phyloP scores from a whole-genome alignment of 2,888 invertebrate genomes.

The Lasioglossum zephyrum region DNA sequence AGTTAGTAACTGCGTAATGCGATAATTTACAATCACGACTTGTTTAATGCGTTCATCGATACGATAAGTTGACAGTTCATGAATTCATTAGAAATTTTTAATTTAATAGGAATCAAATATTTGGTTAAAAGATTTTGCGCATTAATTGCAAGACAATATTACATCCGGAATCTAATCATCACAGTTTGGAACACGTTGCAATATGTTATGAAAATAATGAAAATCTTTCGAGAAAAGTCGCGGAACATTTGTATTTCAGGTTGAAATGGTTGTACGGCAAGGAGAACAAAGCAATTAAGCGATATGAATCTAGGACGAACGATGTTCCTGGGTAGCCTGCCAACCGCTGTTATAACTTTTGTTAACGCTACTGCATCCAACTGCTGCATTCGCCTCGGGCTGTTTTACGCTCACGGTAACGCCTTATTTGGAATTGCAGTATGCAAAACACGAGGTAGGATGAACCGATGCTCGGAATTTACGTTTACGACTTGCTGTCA shows the following conservation, averaged over 20 bases:
- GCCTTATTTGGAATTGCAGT: conserved; percentile 63
- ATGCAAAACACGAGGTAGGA: conserved; percentile 64
- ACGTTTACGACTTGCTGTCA: conserved; percentile 61
- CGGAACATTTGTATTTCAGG: conserved; percentile 25
- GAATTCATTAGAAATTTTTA: neutral
- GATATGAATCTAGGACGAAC: conserved; percentile 37
- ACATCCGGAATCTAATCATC: too few species aligned
- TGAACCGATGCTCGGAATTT: conserved; percentile 62
- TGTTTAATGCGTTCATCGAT: neutral
- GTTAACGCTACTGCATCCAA: conserved; percentile 68
- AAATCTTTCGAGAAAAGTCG: neutral
- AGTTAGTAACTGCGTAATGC: neutral
- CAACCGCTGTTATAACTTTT: conserved; percentile 58
- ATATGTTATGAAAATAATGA: neutral
- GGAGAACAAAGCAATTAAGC: conserved; percentile 41
- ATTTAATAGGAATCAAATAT: neutral
- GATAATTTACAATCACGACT: neutral
- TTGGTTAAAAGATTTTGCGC: neutral
- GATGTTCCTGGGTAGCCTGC: conserved; percentile 24
- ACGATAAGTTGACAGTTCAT: neutral
- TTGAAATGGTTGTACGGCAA: conserved; percentile 29
- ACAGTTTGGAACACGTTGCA: neutral
- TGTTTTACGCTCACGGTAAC: conserved; percentile 53
- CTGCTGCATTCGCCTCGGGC: conserved; percentile 48
- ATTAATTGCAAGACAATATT: too few species aligned